These are phyloP conservation scores for Apis laboriosa DNA, from an alignment of 1,140 invertebrate species.

Conservation along the genomic window DNA sequence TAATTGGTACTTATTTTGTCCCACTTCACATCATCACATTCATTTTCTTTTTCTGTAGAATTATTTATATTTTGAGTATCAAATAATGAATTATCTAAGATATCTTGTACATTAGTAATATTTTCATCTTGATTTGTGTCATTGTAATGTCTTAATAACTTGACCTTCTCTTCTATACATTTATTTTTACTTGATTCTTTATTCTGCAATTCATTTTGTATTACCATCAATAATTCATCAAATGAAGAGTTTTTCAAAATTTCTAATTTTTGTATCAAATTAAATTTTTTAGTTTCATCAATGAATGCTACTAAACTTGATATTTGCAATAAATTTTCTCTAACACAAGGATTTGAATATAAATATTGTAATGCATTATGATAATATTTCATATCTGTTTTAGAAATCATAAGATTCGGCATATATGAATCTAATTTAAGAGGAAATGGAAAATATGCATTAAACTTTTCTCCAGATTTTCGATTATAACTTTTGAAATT, in stretches of 20 bases:
- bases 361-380: constrained; percentile 66
- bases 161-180: constrained; percentile 4
- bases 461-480: constrained; percentile 48
- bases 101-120: background rate
- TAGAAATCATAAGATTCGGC: constrained; percentile 70
- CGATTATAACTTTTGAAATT: constrained; percentile 69
- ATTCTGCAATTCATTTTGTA: constrained; percentile 36
- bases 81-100: background rate
- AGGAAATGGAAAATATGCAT: constrained; percentile 72
- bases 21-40: background rate
- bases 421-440: constrained; percentile 51
- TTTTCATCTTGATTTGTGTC: background rate
- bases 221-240: constrained; percentile 38
- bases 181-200: constrained; percentile 42
- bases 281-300: constrained; percentile 20
- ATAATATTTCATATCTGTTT: constrained; percentile 67
- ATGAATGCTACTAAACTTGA: constrained; percentile 44
- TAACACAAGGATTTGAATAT: constrained; percentile 40
- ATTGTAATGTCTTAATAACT: background rate
- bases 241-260: background rate
- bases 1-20: background rate
- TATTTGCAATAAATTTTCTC: constrained; percentile 48
- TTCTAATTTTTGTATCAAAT: constrained; percentile 47
- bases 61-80: background rate
- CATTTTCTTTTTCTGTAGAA: background rate